Conservation (phyloP, 2,797 vertebrate species). For the Tolypeutes matacus region DNA sequence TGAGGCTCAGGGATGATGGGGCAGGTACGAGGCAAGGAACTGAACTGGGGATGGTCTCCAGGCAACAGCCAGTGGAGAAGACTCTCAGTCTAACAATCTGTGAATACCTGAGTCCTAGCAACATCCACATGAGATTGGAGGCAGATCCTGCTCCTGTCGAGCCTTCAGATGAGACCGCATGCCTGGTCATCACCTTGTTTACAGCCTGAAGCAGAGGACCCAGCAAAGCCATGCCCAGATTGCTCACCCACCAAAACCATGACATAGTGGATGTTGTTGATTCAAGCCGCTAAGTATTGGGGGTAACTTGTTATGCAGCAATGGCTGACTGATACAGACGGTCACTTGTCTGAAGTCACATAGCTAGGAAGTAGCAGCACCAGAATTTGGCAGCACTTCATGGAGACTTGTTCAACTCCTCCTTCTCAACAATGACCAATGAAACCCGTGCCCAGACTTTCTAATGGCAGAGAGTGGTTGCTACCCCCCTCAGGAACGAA, state of each 20-base stretch:
- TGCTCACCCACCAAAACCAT: not conserved
- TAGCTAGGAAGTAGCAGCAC: not conserved
- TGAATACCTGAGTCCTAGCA: not conserved
- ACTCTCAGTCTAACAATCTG: not conserved
- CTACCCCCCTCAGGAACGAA: no score
- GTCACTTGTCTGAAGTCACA: not conserved
- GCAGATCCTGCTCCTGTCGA: not conserved
- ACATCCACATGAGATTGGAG: no score
- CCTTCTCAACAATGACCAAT: not conserved
- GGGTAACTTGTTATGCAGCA: not conserved
- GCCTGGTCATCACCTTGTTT: not conserved
- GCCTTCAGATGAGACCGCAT: not conserved
- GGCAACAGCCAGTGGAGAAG: not conserved
- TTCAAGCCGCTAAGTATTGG: not conserved
- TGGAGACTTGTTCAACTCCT: not conserved
- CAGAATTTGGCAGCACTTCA: not conserved
- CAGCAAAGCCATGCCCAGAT: not conserved
- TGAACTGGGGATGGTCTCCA: not conserved
- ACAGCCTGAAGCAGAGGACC: no score
- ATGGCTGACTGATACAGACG: not conserved
- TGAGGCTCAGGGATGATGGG: not conserved
- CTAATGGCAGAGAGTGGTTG: not conserved
- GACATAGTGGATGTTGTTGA: not conserved
- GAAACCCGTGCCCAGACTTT: not conserved
- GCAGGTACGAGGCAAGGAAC: not conserved